Percentiles rank a stretch among this genome's conserved stretches.
Conservation (phyloP, 2,113 vertebrate species). For the Cinclus cinclus region DNA sequence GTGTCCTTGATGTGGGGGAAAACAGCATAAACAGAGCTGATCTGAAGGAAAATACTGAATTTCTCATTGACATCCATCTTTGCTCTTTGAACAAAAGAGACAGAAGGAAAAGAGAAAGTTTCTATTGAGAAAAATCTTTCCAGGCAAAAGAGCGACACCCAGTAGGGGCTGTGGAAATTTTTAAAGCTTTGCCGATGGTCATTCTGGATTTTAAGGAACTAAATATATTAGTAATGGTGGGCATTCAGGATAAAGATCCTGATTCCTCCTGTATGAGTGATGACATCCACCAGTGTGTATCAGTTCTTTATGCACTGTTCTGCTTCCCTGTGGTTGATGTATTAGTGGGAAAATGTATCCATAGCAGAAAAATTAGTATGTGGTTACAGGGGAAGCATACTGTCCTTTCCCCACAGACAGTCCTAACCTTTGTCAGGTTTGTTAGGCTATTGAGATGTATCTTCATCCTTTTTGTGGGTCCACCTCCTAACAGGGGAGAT, state of each 20-base stretch:
- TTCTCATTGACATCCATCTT: not conserved
- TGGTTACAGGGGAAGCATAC: rapidly evolving
- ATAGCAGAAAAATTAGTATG: not conserved
- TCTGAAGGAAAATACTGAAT: not conserved
- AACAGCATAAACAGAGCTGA: not conserved
- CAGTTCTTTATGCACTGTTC: not conserved
- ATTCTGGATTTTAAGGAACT: not conserved
- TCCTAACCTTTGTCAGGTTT: not conserved
- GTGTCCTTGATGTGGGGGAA: not conserved
- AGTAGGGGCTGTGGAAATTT: not conserved
- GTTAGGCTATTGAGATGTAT: not conserved
- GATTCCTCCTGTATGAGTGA: not conserved
- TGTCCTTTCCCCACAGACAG: not conserved
- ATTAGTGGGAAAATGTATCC: not conserved
- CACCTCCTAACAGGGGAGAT: not conserved
- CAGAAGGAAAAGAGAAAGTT: not conserved
- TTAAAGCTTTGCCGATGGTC: not conserved
- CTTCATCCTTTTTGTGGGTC: not conserved
- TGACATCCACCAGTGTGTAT: not conserved
- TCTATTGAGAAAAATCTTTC: not conserved
- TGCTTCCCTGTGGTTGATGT: not conserved
- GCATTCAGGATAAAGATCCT: not conserved
- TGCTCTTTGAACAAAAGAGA: not conserved
- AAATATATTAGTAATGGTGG: not conserved
- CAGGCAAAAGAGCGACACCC: not conserved